These are phyloP conservation scores for Zapornia atra DNA, from an alignment of 2,113 vertebrate genomes.

Conservation along the genomic window DNA sequence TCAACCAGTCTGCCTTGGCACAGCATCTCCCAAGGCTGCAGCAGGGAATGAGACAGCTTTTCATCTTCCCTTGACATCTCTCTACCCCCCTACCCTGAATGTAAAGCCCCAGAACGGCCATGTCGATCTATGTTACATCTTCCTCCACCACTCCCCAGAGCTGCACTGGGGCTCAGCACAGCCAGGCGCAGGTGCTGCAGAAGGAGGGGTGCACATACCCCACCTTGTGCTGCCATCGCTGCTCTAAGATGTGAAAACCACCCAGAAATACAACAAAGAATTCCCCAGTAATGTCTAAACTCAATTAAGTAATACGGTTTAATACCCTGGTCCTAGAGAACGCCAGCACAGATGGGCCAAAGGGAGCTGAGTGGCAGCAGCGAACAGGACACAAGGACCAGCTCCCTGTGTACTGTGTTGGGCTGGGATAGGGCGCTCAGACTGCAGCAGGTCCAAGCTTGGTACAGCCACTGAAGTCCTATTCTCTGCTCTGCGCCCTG, in stretches of 20 bases:
- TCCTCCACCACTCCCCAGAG: accelerated
- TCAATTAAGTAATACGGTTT: neutral
- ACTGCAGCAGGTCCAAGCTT: neutral
- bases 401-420: accelerated
- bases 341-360: neutral
- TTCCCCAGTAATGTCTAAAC: neutral
- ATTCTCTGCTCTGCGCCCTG: neutral
- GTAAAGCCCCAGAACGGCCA: neutral
- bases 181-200: neutral
- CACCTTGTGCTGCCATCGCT: neutral
- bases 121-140: accelerated
- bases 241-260: neutral
- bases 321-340: neutral
- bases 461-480: neutral
- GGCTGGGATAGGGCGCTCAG: neutral
- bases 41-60: neutral
- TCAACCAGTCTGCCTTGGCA: neutral
- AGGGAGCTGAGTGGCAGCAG: neutral
- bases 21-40: neutral
- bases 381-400: neutral
- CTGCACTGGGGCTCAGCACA: neutral
- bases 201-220: neutral
- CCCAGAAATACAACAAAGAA: neutral
- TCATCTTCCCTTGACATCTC: neutral
- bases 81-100: accelerated